Evolutionary conservation across 1,140 invertebrate species (phyloP).

Genomic region (Trissolcus basalis): DNA sequence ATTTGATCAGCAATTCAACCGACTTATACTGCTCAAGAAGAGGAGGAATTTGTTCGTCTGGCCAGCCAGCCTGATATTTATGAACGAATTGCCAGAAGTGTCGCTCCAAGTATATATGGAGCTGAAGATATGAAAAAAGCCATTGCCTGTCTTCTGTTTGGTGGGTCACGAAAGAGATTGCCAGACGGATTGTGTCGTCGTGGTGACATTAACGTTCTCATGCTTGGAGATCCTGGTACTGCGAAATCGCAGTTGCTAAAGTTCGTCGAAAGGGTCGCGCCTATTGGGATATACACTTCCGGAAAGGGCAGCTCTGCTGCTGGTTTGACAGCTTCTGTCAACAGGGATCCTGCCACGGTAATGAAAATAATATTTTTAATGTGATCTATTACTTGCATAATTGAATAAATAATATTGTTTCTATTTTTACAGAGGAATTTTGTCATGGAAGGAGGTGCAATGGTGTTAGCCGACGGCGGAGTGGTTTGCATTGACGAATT

Average conservation of each 20-base stretch:
- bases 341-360: constrained; percentile 93
- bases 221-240: constrained; percentile 98
- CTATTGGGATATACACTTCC: constrained; percentile 98
- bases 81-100: constrained; percentile 91
- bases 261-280: constrained; percentile 97
- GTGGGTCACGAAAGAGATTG: constrained; percentile 90
- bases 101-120: constrained; percentile 98
- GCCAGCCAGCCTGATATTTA: constrained; percentile 91
- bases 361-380: constrained; percentile 56
- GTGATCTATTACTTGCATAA: too few relatives aligned
- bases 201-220: constrained; percentile 97
- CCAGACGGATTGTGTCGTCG: constrained; percentile 96
- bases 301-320: constrained; percentile 99
- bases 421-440: constrained; percentile 89
- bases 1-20: constrained; percentile 64
- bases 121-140: constrained; percentile 97
- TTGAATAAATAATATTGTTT: too few relatives aligned
- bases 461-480: constrained; percentile 99
- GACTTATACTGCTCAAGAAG: constrained; percentile 87
- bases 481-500: constrained; percentile 99
- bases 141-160: constrained; percentile 96
- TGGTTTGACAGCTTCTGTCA: constrained; percentile 98
- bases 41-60: constrained; percentile 92
- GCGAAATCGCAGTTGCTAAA: constrained; percentile 99
- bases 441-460: constrained; percentile 99